Conservation (phyloP, 2,113 vertebrate genomes). For the Rhodinocichla rosea region DNA sequence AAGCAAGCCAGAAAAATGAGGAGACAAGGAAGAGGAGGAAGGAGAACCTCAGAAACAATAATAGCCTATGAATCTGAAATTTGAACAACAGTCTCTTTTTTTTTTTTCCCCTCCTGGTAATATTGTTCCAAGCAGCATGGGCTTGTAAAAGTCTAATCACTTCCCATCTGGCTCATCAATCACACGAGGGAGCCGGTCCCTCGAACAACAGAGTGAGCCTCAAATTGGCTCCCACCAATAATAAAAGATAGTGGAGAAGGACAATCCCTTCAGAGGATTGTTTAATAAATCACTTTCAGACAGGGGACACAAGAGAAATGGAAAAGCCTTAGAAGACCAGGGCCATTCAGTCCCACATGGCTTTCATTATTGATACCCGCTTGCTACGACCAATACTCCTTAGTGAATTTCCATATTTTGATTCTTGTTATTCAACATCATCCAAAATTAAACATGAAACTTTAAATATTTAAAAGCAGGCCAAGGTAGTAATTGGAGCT, state of each 20-base stretch:
- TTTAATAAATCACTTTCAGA: conserved; percentile 52
- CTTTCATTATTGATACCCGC: neutral
- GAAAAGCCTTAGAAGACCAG: neutral
- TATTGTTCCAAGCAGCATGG: conserved; percentile 38
- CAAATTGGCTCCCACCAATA: conserved; percentile 26
- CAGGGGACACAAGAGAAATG: neutral
- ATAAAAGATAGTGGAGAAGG: conserved; percentile 14
- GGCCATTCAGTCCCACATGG: neutral
- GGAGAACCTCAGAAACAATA: neutral
- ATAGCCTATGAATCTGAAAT: conserved; percentile 38
- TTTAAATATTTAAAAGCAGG: neutral
- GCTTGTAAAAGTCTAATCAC: conserved; percentile 55
- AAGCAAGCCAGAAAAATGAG: neutral
- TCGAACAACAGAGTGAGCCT: neutral
- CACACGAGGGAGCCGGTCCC: neutral
- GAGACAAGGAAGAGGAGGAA: neutral
- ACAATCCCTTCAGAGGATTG: neutral
- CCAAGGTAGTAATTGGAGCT: neutral
- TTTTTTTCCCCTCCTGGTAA: neutral
- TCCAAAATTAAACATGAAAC: neutral
- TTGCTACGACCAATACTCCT: neutral
- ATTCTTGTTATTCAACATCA: neutral
- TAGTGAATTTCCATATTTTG: neutral
- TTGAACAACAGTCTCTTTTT: neutral
- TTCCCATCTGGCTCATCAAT: conserved; percentile 61